Evolutionary conservation across 64 coral and sea anemone species (phyloP), one percentile per base, ranked within the genome.

Genomic region (Acropora yongei): DNA sequence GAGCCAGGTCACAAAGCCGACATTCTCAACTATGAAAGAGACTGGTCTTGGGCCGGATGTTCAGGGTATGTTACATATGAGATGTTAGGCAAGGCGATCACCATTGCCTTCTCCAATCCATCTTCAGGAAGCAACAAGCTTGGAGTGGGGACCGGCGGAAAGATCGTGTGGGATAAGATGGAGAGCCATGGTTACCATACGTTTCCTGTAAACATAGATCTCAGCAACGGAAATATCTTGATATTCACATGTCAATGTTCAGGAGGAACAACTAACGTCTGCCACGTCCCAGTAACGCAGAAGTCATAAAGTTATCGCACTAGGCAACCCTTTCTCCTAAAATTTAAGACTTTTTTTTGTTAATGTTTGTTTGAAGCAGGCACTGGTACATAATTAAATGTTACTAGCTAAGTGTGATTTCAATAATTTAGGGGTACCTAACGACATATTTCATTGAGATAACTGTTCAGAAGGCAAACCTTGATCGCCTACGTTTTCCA

Each of bases 31-130:
- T 93, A 88, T 67, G 91, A 93, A 79, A 12, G 77, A 44, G 85
- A 93, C 66, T 50, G 66, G 72, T 8, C 77, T 8, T n/a, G 57
- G 3, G 44, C 77, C 11, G 91, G 84, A 17, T 93, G 91, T 72
- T 87, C 82, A 43, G 91, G 91, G 7, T 93, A 46, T 78, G 76
- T 86, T 16, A 93, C 61, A 12, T 93, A 93, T 47, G 48, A 49
- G 6, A 57, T 93, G 17, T 79, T 88, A 47, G 91, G 41, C 3
- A 88, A 84, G 4, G 40, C 47, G 13, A 74, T 93, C 67, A 88
- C 91, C 16, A 87, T 93, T 57, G 91, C 46, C 43, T 93, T 93
- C 78, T 80, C 76, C 49, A 93, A 93, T 50, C 91, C 91, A 69
- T 2, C 0, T 65, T 2, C 51, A 57, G 91, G 85, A 16, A 76